phyloP scores from a whole-genome alignment of 2,797 vertebrate genomes.

The Pteropus rufus region DNA sequence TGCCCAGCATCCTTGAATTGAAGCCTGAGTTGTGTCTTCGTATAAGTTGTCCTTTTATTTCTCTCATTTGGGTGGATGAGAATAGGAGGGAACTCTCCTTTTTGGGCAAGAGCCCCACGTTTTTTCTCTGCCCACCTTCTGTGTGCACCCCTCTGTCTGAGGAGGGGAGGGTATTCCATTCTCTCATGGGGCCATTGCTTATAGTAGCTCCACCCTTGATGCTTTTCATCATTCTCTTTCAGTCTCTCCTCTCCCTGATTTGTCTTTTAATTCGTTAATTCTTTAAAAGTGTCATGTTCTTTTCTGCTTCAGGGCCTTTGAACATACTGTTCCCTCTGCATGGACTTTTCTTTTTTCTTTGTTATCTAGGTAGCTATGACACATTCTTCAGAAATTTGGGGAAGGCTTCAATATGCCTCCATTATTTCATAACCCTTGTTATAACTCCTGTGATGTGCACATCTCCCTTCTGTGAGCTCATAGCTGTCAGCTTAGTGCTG shows the following conservation, averaged over 20 bases:
- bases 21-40: background rate
- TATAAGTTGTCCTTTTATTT: background rate
- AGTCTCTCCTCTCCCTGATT: background rate
- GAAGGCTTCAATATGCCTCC: background rate
- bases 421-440: background rate
- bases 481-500: background rate
- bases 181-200: background rate
- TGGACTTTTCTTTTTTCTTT: background rate
- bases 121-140: background rate
- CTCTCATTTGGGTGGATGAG: background rate
- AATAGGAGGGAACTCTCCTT: background rate
- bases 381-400: background rate
- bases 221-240: background rate
- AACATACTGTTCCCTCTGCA: background rate
- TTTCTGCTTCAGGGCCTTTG: background rate
- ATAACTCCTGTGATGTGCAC: background rate
- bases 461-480: background rate
- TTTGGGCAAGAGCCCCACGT: background rate
- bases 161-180: background rate
- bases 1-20: background rate
- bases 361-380: background rate
- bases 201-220: background rate
- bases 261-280: background rate
- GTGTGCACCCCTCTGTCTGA: background rate
- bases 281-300: background rate